Percentiles rank a stretch among this genome's conserved stretches.
These are phyloP conservation scores for Muscicapa comitata DNA, from an alignment of 2,797 vertebrate genomes.

Conservation along the genomic window DNA sequence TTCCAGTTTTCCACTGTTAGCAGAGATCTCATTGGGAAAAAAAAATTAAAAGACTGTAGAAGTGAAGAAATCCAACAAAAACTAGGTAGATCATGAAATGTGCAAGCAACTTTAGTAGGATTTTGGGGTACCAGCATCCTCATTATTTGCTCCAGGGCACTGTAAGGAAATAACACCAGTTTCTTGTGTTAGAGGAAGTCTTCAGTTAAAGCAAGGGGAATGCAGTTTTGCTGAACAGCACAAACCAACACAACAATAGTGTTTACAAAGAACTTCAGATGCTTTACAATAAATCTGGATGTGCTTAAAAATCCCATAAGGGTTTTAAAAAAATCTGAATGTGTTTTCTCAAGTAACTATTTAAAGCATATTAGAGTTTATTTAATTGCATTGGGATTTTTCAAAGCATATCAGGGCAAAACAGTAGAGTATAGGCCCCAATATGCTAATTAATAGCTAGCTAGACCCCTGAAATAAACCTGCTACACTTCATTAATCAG, in stretches of 20 bases:
- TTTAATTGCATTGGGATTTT: constrained; percentile 79
- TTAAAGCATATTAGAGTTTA: constrained; percentile 80
- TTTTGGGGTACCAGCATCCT: neutral
- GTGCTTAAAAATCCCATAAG: constrained; percentile 72
- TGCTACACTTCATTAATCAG: constrained; percentile 83
- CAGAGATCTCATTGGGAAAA: neutral
- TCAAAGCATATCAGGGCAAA: constrained; percentile 79
- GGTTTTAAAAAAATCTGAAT: constrained; percentile 68
- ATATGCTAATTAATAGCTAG: constrained; percentile 81
- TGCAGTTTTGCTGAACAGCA: constrained; percentile 28
- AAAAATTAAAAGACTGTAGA: neutral
- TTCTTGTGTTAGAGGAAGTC: neutral
- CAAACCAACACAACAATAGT: neutral
- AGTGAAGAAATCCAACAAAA: neutral
- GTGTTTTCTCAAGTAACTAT: constrained; percentile 79
- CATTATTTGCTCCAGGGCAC: neutral
- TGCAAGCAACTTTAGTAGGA: neutral
- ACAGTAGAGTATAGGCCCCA: constrained; percentile 77
- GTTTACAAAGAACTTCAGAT: constrained; percentile 65
- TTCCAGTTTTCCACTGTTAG: neutral
- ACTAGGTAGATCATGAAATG: neutral
- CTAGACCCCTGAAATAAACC: constrained; percentile 82
- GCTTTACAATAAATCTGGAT: constrained; percentile 72
- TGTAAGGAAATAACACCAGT: neutral
- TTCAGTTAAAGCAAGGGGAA: neutral